These are phyloP conservation scores for Chrysopa pallens DNA, from an alignment of 1,140 invertebrate species.

Conservation along the genomic window DNA sequence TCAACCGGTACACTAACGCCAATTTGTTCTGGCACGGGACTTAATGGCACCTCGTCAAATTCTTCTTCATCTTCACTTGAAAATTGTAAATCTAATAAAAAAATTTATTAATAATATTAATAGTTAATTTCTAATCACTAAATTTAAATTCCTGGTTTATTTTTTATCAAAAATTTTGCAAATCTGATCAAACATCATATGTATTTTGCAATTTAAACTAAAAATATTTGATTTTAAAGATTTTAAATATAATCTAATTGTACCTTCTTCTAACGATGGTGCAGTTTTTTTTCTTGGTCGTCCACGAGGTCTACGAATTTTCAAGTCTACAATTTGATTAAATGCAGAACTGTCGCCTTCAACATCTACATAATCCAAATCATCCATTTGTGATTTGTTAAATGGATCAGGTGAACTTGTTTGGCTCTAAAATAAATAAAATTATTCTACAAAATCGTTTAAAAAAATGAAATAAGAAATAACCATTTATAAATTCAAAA, in stretches of 20 bases:
- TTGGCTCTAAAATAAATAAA: constrained; percentile 24
- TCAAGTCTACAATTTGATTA: constrained; percentile 15
- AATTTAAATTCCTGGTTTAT: too few relatives aligned
- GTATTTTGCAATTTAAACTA: too few relatives aligned
- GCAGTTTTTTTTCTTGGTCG: constrained; percentile 30
- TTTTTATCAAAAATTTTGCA: too few relatives aligned
- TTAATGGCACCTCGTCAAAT: constrained; percentile 41
- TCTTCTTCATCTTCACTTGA: constrained; percentile 45
- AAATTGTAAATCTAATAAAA: constrained; percentile 42
- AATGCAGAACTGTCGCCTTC: constrained; percentile 32
- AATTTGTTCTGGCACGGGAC: neutral
- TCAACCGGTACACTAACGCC: constrained; percentile 28
- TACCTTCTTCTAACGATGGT: constrained; percentile 37
- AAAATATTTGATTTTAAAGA: neutral
- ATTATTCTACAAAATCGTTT: neutral
- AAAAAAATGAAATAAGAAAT: too few relatives aligned
- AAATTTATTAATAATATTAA: neutral
- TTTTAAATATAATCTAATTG: constrained; percentile 3
- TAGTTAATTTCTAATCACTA: too few relatives aligned
- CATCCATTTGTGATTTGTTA: constrained; percentile 29
- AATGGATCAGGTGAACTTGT: constrained; percentile 36
- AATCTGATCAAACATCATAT: too few relatives aligned
- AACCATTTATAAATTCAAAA: too few relatives aligned
- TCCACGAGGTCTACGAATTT: constrained; percentile 12
- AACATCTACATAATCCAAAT: constrained; percentile 53